Conservation (phyloP, 2,113 vertebrate genomes). For the Oreocharis arfaki region DNA sequence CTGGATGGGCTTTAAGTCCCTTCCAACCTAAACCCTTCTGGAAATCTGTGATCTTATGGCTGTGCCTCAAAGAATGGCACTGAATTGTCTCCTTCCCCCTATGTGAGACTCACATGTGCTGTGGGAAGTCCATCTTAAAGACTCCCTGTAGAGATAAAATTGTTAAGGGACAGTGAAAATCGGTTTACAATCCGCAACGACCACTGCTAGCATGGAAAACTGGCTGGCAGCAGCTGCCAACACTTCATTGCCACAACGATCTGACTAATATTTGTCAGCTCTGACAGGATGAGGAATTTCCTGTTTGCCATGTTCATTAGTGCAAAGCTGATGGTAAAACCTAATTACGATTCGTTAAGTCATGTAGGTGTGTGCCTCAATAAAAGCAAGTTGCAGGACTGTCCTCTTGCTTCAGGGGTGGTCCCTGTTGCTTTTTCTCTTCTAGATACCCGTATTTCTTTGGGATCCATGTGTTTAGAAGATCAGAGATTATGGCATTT, state of each 20-base stretch:
- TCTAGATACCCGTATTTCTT: neutral
- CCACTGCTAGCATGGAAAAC: neutral
- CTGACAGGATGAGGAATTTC: neutral
- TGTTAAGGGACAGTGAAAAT: neutral
- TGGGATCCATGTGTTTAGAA: neutral
- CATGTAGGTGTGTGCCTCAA: neutral
- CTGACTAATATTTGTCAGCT: neutral
- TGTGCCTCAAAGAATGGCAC: neutral
- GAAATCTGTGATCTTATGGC: neutral
- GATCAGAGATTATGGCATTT: neutral
- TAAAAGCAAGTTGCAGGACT: neutral
- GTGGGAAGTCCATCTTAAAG: neutral
- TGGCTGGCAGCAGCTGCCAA: neutral
- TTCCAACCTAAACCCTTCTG: neutral
- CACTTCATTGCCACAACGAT: neutral
- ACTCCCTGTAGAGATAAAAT: neutral
- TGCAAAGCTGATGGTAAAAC: neutral
- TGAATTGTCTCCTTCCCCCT: neutral
- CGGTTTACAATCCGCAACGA: neutral
- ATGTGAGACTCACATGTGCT: neutral
- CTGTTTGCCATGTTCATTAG: neutral
- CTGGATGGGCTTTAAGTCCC: neutral
- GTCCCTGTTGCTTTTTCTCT: neutral
- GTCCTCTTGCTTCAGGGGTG: neutral
- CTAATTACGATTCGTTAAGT: fast-evolving